Evolutionary conservation across 92 coral and sea anemone genomes (phyloP).

Genomic region (Parazoanthus darwini): DNA sequence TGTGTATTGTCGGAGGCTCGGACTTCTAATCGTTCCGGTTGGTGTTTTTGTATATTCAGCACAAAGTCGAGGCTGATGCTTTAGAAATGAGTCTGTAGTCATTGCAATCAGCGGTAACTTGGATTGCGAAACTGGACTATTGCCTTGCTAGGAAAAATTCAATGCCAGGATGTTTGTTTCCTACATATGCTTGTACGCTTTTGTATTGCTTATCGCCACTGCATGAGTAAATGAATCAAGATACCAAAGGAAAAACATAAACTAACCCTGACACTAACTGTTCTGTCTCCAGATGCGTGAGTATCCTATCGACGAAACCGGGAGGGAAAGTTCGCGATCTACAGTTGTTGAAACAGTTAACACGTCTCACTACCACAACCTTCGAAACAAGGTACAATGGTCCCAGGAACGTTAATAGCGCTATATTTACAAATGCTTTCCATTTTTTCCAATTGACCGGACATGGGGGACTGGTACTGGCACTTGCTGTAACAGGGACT

Average conservation of each 20-base stretch:
- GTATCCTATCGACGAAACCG: constrained; percentile 53
- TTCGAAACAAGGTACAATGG: constrained; percentile 25
- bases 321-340: constrained; percentile 58
- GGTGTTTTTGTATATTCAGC: too few relatives aligned
- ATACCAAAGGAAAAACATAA: background rate
- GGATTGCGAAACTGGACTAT: too few relatives aligned
- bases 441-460: too few relatives aligned
- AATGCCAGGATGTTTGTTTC: background rate
- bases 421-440: too few relatives aligned
- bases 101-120: too few relatives aligned
- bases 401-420: too few relatives aligned
- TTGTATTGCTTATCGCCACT: background rate
- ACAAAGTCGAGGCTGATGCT: too few relatives aligned
- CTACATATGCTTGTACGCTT: background rate
- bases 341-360: constrained; percentile 55
- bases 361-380: constrained; percentile 6
- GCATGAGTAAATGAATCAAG: background rate
- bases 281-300: constrained; percentile 34
- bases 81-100: too few relatives aligned
- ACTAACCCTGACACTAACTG: background rate
- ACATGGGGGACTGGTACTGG: too few relatives aligned
- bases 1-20: too few relatives aligned
- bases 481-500: too few relatives aligned
- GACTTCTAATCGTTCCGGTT: too few relatives aligned
- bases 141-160: background rate